Evolutionary conservation across 64 coral and sea anemone species (phyloP), one percentile per base, ranked within the genome.

Genomic region (Catalaphyllia jardinei): DNA sequence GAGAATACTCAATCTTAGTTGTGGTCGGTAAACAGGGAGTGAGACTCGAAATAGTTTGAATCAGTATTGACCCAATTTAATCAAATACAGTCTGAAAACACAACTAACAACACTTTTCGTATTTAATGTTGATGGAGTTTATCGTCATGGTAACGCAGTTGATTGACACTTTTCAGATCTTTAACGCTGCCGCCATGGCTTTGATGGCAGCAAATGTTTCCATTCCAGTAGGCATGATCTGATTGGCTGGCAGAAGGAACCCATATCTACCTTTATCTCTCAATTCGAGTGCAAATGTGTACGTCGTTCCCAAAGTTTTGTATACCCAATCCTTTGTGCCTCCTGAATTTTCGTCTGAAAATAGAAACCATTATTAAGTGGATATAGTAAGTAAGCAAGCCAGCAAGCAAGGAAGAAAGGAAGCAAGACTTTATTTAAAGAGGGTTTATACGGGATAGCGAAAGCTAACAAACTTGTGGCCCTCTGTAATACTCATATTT

Each of bases 141-240:
- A 28, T 72, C 30, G 60, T 61, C 61, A 84, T 72, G 17, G 51
- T 42, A 57, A 87, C 28, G 65, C 65, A 69, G 22, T 27, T 69
- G 65, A 69, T 27, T 27, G 65, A 29, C 24, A 69, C 65, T 11
- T 69, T n/a, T 69, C 46, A 95, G 49, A 96, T 16, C 46, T 55
- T 72, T 79, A 98, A 76, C 49, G 30, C 95, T 22, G 51, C 19
- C 15, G 67, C 95, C 95, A 98, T 98, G 0, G 92, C 89, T 49
- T 91, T 98, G 54, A 98, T 98, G 13, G 89, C 92, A 28, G 95
- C 92, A 86, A 98, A 98, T 9, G 95, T 98, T n/a, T 98, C 95
- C 19, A 62, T 29, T 60, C 95, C 95, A 20, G 95, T 98, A 25
- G 95, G 95, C 20, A 88, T 83, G 64, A 98, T 98, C 75, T 98